Base-by-base conservation (phyloP, 2,888 invertebrate genomes). In the Bursaphelenchus okinawaensis region DNA sequence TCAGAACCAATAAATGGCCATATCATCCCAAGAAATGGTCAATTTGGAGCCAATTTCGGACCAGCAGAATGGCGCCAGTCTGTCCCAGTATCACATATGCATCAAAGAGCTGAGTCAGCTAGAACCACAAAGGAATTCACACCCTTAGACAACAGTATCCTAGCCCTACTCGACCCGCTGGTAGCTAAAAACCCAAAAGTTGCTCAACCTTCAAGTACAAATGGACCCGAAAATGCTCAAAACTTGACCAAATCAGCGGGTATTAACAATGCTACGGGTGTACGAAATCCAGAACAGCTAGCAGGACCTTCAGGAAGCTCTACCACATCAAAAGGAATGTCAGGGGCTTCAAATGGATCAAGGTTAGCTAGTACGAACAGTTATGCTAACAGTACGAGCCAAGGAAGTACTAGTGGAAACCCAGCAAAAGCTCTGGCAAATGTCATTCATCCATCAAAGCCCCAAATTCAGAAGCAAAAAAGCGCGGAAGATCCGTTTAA, bases 161-260 rank as follows among this genome's bases (percentile, higher is more conserved):
- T 64, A 19, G 64, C 64, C 1, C 22, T 64, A 20, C 31, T 64
- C 20, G 64, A 64, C 27, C 64, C 64, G 19, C 64, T 64, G 22
- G 23, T 51, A 16, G 19, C 52, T 23, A 60, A 28, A 12, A 62
- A 26, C 22, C 55, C 56, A 6, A 55, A 55, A 19, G 20, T 52
- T 4, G 56, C 54, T 4, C 9, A 9, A 12, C 57, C 61, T 9
- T 9, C 58, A 6, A 4, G 54, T 19, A 16, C 16, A 16, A 40
- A 40, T 19, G 40, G 40, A 19, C 40, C 40, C 40, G n/a, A 16
- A 16, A 40, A 40, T 16, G n/a, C 40, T 20, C 12, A n/a, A 52
- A 52, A 52, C 54, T 7, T 24, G 20, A n/a, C 7, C 54, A 22
- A n/a, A 8, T n/a, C 54, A 52, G 22, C 23, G 22, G 20, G n/a